Base-by-base conservation (phyloP, 2,888 invertebrate species). In the Scaptodrosophila latifasciaeformis region DNA sequence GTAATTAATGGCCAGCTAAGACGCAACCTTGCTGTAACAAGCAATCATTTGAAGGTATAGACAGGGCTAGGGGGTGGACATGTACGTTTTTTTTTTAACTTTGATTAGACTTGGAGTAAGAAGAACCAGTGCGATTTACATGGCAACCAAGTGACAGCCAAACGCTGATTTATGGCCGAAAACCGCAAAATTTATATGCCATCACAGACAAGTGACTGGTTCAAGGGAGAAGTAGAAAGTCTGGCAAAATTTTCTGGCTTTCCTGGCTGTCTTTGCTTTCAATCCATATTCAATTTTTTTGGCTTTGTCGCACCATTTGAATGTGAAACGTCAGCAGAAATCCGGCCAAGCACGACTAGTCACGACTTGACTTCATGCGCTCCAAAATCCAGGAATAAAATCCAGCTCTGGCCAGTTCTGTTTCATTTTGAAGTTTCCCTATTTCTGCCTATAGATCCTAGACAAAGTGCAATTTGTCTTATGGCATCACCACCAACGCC, bases 391-490 rank as follows among this genome's bases (percentile, higher is more conserved):
- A 52, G 18, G 54, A 55, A 58, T 27, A 9, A 27, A 27, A n/a
- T n/a, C n/a, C n/a, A n/a, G n/a, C n/a, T n/a, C n/a, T 37, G 34
- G 43, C 18, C 18, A 49, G 42, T 60, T 62, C 63, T 63, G 75
- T 68, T 80, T 63, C 77, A 76, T 65, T 79, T 71, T 67, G 63
- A 47, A 75, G 68, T 67, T 66, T 66, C 65, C n/a, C n/a, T n/a
- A n/a, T n/a, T n/a, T 70, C 58, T 60, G 65, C 74, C 69, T 67
- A 69, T 74, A 70, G 70, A 77, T 77, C 67, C 69, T 56, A 60
- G 64, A 67, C 77, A 71, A 77, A 77, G 78, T 68, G 82, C 78
- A 82, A 83, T 83, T 83, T 84, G 82, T 83, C 84, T 84, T 81
- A 59, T 70, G 69, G 54, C 74, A 66, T 54, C 70, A 64, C 62